Percentiles rank a stretch among this genome's conserved stretches.
Evolutionary conservation across 1,140 invertebrate species (phyloP).

Genomic region (Plectrocnemia conspersa): DNA sequence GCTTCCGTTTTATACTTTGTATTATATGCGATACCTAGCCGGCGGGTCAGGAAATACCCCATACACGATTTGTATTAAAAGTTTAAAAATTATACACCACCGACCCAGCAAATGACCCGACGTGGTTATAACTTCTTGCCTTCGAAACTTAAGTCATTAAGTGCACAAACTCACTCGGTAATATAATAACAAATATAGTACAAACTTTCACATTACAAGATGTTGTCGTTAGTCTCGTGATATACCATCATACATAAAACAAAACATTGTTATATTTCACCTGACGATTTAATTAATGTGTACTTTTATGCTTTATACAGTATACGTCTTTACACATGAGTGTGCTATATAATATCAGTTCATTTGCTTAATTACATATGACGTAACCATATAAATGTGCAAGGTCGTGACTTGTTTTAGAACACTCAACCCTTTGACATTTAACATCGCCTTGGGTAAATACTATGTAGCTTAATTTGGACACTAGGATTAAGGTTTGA

Average conservation of each 20-base stretch:
- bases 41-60: not conserved
- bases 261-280: not conserved
- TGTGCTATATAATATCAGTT: too few species aligned
- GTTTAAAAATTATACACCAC: conserved; percentile 11
- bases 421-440: too few species aligned
- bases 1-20: not conserved
- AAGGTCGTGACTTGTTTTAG: too few species aligned
- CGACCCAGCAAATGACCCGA: conserved; percentile 14
- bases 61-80: too few species aligned
- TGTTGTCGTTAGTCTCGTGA: conserved; percentile 12
- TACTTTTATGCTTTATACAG: not conserved
- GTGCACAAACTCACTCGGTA: conserved; percentile 2
- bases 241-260: conserved; percentile 1
- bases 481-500: too few species aligned
- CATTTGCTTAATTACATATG: too few species aligned
- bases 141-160: conserved; percentile 19
- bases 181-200: conserved; percentile 12
- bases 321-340: too few species aligned
- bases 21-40: not conserved
- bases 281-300: not conserved
- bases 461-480: too few species aligned
- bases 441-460: too few species aligned
- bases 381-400: too few species aligned
- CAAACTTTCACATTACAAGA: conserved; percentile 20
- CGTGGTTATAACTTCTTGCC: conserved; percentile 6